Conservation (phyloP, 2,888 invertebrate species). For the Panopea generosa region DNA sequence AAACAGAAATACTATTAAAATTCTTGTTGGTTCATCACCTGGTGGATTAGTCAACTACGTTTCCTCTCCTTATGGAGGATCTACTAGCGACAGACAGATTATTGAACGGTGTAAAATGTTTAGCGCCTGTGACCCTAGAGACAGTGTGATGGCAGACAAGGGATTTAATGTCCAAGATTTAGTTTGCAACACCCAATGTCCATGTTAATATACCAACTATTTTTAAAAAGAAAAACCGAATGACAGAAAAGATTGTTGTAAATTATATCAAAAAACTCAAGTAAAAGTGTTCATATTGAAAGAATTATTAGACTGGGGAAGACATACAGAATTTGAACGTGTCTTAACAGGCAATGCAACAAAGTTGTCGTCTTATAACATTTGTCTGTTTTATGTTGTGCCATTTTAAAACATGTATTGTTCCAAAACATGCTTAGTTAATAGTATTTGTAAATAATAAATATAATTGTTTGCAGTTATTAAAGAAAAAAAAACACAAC, state of each 20-base stretch:
- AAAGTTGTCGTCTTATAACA: too few relatives aligned
- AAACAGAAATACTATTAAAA: constrained; percentile 70
- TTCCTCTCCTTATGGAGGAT: constrained; percentile 67
- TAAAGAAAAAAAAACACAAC: too few relatives aligned
- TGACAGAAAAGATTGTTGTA: constrained; percentile 46
- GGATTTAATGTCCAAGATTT: constrained; percentile 63
- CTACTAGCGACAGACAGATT: constrained; percentile 66
- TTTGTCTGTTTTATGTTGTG: too few relatives aligned
- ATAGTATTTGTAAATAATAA: too few relatives aligned
- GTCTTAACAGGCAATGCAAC: too few relatives aligned
- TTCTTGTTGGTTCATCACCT: constrained; percentile 60
- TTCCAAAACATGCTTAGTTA: too few relatives aligned
- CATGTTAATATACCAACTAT: constrained; percentile 62
- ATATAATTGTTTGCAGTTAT: too few relatives aligned
- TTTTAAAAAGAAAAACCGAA: constrained; percentile 64
- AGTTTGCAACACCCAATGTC: constrained; percentile 54
- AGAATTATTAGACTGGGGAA: too few relatives aligned
- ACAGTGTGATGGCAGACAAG: constrained; percentile 61
- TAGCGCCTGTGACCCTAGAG: constrained; percentile 55
- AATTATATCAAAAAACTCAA: constrained; percentile 60
- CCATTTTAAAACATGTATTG: too few relatives aligned
- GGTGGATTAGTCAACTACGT: constrained; percentile 64
- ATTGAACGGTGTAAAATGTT: constrained; percentile 39
- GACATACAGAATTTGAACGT: too few relatives aligned
- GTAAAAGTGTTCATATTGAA: constrained; percentile 66